Conservation (phyloP, 2,888 invertebrate species). For the Catocala fraxini region DNA sequence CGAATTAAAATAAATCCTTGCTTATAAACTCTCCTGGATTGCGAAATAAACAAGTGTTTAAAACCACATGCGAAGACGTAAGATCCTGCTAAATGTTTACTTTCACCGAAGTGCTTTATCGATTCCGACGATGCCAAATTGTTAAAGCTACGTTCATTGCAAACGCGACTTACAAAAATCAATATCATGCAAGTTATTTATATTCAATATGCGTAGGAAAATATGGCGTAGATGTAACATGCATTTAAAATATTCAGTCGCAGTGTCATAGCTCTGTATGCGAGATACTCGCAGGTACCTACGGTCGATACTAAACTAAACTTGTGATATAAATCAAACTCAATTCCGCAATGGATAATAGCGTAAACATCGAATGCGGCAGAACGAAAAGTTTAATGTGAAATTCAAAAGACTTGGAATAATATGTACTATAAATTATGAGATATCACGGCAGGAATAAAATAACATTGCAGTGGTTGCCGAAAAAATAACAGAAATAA, state of each 20-base stretch:
- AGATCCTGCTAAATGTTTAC: slow-evolving; percentile 5
- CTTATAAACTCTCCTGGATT: slow-evolving; percentile 39
- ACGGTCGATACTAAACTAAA: not conserved
- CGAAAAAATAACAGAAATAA: too few relatives aligned
- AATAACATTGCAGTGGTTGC: too few relatives aligned
- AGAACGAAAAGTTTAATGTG: not conserved
- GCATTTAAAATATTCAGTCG: too few relatives aligned
- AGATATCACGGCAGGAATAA: too few relatives aligned
- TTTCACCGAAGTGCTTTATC: not conserved
- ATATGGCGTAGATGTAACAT: not conserved
- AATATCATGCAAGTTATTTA: slow-evolving; percentile 3
- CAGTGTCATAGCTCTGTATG: too few relatives aligned
- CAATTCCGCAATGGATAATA: slow-evolving; percentile 10
- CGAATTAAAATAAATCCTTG: slow-evolving; percentile 57
- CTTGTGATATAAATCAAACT: slow-evolving; percentile 21
- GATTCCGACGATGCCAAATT: not conserved
- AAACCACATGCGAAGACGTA: slow-evolving; percentile 12
- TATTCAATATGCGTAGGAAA: not conserved
- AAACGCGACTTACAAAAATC: not conserved
- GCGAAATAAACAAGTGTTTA: slow-evolving; percentile 29
- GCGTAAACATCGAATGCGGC: not conserved
- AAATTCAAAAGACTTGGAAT: not conserved
- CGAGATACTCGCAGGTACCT: too few relatives aligned
- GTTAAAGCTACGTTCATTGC: not conserved
- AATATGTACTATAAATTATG: too few relatives aligned